These are phyloP conservation scores for Ptyas mucosa DNA, from an alignment of 2,113 vertebrate genomes.

Conservation along the genomic window DNA sequence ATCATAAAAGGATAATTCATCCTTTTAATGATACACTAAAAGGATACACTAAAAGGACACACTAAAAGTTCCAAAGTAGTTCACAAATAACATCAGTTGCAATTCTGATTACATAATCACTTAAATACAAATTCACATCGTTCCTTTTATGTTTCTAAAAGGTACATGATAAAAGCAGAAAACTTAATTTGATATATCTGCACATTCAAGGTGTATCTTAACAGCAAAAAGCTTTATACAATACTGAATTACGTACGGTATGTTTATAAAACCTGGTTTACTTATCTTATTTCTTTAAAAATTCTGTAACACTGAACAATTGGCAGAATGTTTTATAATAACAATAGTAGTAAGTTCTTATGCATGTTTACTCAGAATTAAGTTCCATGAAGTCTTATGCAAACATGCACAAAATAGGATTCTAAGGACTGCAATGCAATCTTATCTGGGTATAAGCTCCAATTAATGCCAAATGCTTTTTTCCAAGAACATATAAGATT, in stretches of 20 bases:
- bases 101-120: slow-evolving; percentile 24
- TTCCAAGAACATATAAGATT: neutral
- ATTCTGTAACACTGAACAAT: neutral
- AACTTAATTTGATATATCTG: neutral
- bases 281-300: neutral
- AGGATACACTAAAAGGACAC: neutral
- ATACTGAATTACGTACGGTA: neutral
- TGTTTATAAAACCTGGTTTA: neutral
- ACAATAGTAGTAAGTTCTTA: neutral
- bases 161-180: slow-evolving; percentile 4
- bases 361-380: neutral
- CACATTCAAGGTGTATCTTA: neutral
- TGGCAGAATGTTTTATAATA: neutral
- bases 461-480: neutral
- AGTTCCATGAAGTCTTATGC: neutral
- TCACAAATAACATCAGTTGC: neutral
- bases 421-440: neutral
- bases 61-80: neutral
- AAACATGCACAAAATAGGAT: neutral
- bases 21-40: too few relatives aligned
- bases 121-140: slow-evolving; percentile 22
- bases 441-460: neutral
- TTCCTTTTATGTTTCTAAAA: slow-evolving; percentile 13
- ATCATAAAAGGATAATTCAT: too few relatives aligned
- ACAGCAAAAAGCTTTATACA: neutral